These are phyloP conservation scores for Ascaphus truei DNA, from an alignment of 2,113 vertebrate genomes.

Conservation along the genomic window DNA sequence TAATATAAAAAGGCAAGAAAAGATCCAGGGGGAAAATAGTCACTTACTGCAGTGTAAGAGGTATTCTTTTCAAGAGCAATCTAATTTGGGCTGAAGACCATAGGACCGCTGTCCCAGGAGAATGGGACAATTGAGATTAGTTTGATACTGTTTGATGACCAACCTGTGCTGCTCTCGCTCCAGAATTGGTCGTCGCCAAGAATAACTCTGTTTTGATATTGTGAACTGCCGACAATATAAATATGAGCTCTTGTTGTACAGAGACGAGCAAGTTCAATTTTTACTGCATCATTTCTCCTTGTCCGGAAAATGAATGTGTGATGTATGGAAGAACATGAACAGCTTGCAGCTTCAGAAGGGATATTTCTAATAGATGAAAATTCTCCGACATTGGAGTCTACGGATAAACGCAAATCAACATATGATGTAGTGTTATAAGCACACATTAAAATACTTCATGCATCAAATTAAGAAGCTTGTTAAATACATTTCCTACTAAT, in stretches of 20 bases:
- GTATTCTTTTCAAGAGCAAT: slow-evolving; percentile 46
- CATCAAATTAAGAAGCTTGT: background rate
- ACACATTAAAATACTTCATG: too few relatives aligned
- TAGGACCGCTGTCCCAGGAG: slow-evolving; percentile 50
- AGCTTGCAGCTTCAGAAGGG: background rate
- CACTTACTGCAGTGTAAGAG: slow-evolving; percentile 41
- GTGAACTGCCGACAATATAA: slow-evolving; percentile 60
- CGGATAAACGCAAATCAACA: background rate
- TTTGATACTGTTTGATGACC: slow-evolving; percentile 55
- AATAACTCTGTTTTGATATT: slow-evolving; percentile 58
- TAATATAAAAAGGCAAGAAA: slow-evolving; percentile 25
- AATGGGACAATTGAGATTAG: slow-evolving; percentile 49
- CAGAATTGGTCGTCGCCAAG: slow-evolving; percentile 48
- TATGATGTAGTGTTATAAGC: background rate
- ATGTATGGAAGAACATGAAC: slow-evolving; percentile 49
- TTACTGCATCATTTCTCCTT: slow-evolving; percentile 63
- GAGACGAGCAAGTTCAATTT: slow-evolving; percentile 66
- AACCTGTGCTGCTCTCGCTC: slow-evolving; percentile 46
- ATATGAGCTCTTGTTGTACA: slow-evolving; percentile 53
- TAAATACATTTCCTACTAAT: background rate
- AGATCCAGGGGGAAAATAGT: slow-evolving; percentile 36
- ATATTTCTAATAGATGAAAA: background rate
- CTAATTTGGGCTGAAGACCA: slow-evolving; percentile 48
- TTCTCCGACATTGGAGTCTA: slow-evolving; percentile 8
- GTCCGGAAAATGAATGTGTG: slow-evolving; percentile 51